A percentile compares a stretch with the other conserved stretches of the same genome.
phyloP scores from a whole-genome alignment of 2,113 vertebrate genomes.

The Hippocampus abdominalis region DNA sequence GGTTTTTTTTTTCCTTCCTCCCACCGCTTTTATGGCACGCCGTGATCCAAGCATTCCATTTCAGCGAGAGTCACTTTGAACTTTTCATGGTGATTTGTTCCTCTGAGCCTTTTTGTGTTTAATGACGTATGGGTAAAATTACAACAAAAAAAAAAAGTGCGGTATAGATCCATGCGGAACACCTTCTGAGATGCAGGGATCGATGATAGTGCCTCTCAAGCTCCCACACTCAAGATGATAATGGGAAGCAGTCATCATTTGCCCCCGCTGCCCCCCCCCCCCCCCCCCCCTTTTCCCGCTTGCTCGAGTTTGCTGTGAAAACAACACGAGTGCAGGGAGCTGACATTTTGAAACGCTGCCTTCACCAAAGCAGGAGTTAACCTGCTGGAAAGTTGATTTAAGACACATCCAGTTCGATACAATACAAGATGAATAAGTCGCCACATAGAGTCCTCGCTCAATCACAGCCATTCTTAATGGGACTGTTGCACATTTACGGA shows the following conservation, averaged over 20 bases:
- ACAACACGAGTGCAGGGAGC: constrained; percentile 46
- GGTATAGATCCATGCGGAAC: constrained; percentile 52
- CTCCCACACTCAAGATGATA: constrained; percentile 50
- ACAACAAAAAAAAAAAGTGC: constrained; percentile 38
- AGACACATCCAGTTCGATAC: not conserved
- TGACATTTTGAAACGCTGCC: constrained; percentile 64
- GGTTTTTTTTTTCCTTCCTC: constrained; percentile 33
- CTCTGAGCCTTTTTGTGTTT: constrained; percentile 11
- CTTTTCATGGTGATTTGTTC: constrained; percentile 53
- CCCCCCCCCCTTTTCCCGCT: constrained; percentile 25
- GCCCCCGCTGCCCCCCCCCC: constrained; percentile 7
- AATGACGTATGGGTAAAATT: not conserved
- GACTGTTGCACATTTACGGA: no score
- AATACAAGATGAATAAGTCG: no score
- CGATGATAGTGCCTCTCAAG: constrained; percentile 44
- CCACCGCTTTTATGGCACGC: constrained; percentile 40
- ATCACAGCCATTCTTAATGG: no score
- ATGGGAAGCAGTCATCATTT: constrained; percentile 58
- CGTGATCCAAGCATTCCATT: constrained; percentile 42
- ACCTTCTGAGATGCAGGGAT: constrained; percentile 53
- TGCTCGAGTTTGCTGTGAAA: constrained; percentile 36
- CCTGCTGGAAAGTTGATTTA: constrained; percentile 41
- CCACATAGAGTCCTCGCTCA: no score
- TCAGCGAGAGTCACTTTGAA: constrained; percentile 32
- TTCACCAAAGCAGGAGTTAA: constrained; percentile 33